Percentiles rank a stretch among this genome's conserved stretches.
Conservation (phyloP, 2,797 vertebrate genomes). For the Gouania willdenowi region DNA sequence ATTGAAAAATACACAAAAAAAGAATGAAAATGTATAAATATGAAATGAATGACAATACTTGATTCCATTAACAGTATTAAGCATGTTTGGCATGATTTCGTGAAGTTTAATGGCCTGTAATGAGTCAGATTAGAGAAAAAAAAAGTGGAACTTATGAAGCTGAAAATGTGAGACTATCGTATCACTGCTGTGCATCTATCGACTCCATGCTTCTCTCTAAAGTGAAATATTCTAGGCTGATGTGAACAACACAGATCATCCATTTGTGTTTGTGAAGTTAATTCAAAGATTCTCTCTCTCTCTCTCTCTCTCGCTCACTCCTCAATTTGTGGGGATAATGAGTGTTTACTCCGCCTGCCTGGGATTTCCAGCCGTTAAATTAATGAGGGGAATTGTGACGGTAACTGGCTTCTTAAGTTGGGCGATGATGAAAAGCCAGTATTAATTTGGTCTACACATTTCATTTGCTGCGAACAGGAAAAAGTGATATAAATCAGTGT, state of each 20-base stretch:
- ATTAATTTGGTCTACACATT: conserved; percentile 99
- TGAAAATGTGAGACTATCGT: too few species aligned
- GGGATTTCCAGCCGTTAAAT: conserved; percentile 87
- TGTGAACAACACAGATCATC: conserved; percentile 38
- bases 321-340: conserved; percentile 83
- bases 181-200: too few species aligned
- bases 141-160: too few species aligned
- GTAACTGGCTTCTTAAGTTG: conserved; percentile 93
- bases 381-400: conserved; percentile 93
- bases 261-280: conserved; percentile 68
- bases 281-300: conserved; percentile 63
- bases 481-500: conserved; percentile 98
- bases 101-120: too few species aligned
- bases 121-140: too few species aligned
- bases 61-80: too few species aligned
- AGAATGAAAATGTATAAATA: too few species aligned
- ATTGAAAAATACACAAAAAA: too few species aligned
- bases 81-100: too few species aligned
- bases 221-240: too few species aligned
- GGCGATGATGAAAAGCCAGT: conserved; percentile 95
- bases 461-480: conserved; percentile 98
- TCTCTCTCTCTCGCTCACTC: conserved; percentile 55
- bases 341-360: conserved; percentile 88
- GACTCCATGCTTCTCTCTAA: too few species aligned
- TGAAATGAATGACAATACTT: too few species aligned